A percentile compares a stretch with the other conserved stretches of the same genome.
Conservation (phyloP, 2,888 invertebrate species). For the Tholera decimalis region DNA sequence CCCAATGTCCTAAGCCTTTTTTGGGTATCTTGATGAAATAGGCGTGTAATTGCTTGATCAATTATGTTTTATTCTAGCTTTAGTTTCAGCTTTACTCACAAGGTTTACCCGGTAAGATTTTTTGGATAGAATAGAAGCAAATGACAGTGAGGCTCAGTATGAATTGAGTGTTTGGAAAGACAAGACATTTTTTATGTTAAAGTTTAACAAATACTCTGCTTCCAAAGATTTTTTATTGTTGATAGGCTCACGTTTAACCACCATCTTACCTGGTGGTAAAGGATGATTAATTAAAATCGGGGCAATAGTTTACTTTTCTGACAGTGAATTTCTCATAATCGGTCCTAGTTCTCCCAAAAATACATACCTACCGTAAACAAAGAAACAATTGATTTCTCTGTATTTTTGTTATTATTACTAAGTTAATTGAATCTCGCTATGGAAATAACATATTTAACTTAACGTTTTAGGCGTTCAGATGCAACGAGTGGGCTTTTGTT, state of each 20-base stretch:
- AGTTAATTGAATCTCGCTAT: constrained; percentile 35
- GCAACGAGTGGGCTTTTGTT: constrained; percentile 45
- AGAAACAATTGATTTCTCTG: background rate
- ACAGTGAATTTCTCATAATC: background rate
- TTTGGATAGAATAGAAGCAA: too few relatives aligned
- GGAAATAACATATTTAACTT: constrained; percentile 28
- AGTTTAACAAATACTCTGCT: too few relatives aligned
- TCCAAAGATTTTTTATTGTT: too few relatives aligned
- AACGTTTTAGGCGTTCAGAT: constrained; percentile 30
- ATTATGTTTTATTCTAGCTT: constrained; percentile 2
- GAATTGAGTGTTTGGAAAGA: too few relatives aligned
- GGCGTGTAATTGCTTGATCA: constrained; percentile 36
- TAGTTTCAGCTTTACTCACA: background rate
- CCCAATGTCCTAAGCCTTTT: constrained; percentile 28
- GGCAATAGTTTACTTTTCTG: background rate
- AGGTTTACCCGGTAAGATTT: background rate
- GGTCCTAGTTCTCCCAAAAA: background rate
- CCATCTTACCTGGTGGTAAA: too few relatives aligned
- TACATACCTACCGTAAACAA: background rate
- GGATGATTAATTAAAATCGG: too few relatives aligned
- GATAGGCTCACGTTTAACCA: too few relatives aligned
- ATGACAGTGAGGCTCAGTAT: too few relatives aligned
- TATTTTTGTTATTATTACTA: constrained; percentile 8
- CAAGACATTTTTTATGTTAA: too few relatives aligned
- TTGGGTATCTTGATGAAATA: constrained; percentile 20